Base-by-base conservation (phyloP, 2,888 invertebrate genomes). In the Erannis defoliaria region DNA sequence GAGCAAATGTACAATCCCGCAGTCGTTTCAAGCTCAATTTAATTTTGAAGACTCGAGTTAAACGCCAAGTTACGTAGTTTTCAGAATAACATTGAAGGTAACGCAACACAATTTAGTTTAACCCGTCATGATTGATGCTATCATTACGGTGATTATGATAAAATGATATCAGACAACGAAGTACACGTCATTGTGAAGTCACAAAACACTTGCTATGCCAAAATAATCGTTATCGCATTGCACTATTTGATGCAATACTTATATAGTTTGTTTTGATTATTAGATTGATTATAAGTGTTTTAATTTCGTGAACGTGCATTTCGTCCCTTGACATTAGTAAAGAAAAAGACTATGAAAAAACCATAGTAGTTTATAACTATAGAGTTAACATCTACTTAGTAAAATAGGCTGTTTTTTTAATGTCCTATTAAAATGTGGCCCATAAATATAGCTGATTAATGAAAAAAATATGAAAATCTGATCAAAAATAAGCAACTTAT, bases 41-140 rank as follows among this genome's bases (percentile, higher is more conserved):
- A 42, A 12, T 5, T 42, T 42, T 42, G 14, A 10, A 9, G 18
- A 9, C 38, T 38, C 38, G 19, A 21, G 2, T 45, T 9, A 45
- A 14, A 45, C 14, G 8, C 45, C 4, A 45, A 26, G 16, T 14
- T 10, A 45, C 45, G 18, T 21, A 45, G 45, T 26, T 16, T 5
- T 5, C 23, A 9, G 0, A 12, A 40, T 40, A 40, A 18, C 10
- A 10, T 19, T 8, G 19, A 40, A 40, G 10, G 1, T n/a, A 33
- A 10, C 49, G 14, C 50, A 58, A 45, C 37, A 12, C 26, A 6
- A 5, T 43, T 26, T 37, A 42, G 43, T 43, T 43, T 43, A 35
- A 1, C 19, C 35, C 18, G 26, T 56, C 50, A 50, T 14, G 46
- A 31, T 31, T 16, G 31, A 43, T 50, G 50, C 43, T 49, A 37